Base-by-base conservation (phyloP, 2,888 invertebrate species). In the Allygus modestus region DNA sequence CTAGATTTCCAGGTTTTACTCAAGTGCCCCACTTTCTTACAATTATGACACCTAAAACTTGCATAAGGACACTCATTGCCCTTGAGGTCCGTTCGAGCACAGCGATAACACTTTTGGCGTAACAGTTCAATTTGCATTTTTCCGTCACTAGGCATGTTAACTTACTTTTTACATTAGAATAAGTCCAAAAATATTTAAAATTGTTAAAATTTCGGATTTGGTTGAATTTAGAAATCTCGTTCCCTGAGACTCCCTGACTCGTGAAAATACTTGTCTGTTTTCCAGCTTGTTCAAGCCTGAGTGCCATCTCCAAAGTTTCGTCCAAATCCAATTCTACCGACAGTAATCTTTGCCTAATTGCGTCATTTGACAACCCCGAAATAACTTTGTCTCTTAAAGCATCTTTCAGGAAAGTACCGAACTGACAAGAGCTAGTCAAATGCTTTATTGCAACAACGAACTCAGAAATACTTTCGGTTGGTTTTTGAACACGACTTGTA, bases 231-330 rank as follows among this genome's bases (percentile, higher is more conserved):
- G 5, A 7, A 7, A 37, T 7, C 9, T 37, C 37, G 37, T 37
- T 37, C 9, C 4, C 37, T 37, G 37, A 37, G 9, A 37, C 37
- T 7, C 37, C 9, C 9, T 37, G 37, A 37, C 37, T 37, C 37
- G 9, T 37, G 37, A 58, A 58, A 5, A 58, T 2, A 9, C 23
- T 12, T 58, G 58, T 23, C 12, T 58, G 58, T 15, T 58, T 58
- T 23, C 20, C 58, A 1, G 58, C 58, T 20, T 58, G 58, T 26
- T 58, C 58, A 58, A 58, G 58, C 58, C 58, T 58, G 58, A 58
- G 58, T 2, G 58, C 58, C 5, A 23, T 1, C 20, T 20, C 23
- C 7, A 58, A 26, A 20, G 58, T 58, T 58, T 58, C 12, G 23
- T 58, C 58, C 4, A 58, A 58, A 23, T 58, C 58, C 20, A 7